Evolutionary conservation across 2,797 vertebrate species (phyloP).

Genomic region (Dendrocincla fuliginosa): DNA sequence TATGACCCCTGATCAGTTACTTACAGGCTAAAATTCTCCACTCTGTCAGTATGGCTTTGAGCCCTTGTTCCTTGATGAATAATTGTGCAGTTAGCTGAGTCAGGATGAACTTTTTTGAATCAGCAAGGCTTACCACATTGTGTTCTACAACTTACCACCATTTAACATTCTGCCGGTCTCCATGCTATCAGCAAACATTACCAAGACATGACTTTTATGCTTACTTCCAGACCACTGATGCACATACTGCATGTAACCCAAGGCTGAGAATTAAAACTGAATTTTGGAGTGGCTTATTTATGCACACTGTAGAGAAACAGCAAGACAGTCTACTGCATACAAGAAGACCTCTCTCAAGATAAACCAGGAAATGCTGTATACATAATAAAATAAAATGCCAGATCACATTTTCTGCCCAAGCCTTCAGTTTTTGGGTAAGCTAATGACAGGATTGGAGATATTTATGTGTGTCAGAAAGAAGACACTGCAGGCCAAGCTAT

Average conservation of each 20-base stretch:
- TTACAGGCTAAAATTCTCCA: neutral
- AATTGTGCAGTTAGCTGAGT: neutral
- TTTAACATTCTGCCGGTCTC: neutral
- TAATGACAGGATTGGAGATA: neutral
- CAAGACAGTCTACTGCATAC: neutral
- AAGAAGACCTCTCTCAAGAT: neutral
- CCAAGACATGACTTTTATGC: neutral
- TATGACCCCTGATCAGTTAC: neutral
- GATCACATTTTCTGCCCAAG: neutral
- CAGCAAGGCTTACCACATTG: neutral
- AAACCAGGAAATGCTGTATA: neutral
- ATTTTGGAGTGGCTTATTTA: neutral
- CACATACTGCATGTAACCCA: neutral
- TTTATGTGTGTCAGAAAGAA: neutral
- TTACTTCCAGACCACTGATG: neutral
- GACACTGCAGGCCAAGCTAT: neutral
- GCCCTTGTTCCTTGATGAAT: neutral
- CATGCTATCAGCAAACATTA: neutral
- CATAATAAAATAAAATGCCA: neutral
- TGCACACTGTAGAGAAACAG: neutral
- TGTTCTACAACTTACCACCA: neutral
- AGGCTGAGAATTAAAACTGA: neutral
- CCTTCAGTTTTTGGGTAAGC: neutral
- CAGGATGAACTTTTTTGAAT: neutral
- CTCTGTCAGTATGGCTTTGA: neutral